Evolutionary conservation across 2,888 invertebrate genomes (phyloP).

Genomic region (Andrena chrysosceles): DNA sequence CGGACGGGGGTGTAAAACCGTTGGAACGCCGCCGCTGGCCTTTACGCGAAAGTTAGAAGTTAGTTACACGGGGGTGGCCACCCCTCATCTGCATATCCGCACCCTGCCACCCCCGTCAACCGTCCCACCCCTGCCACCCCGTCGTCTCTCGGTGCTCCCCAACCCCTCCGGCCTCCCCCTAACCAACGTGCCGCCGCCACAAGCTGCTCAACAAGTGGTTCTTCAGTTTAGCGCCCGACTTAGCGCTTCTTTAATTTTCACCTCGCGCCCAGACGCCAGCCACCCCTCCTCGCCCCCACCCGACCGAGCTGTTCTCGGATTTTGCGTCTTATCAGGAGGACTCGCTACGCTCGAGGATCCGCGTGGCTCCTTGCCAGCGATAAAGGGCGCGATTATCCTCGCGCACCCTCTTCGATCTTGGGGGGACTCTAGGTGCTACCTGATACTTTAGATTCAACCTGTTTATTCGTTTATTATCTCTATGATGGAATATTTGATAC

Average conservation of each 20-base stretch:
- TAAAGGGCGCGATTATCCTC: slow-evolving; percentile 21
- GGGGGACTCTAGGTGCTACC: background rate
- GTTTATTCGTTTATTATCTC: background rate
- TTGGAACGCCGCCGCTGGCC: slow-evolving; percentile 70
- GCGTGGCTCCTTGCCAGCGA: slow-evolving; percentile 47
- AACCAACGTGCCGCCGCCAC: slow-evolving; percentile 71
- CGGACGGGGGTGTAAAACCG: slow-evolving; percentile 62
- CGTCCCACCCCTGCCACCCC: slow-evolving; percentile 67
- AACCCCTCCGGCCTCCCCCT: slow-evolving; percentile 59
- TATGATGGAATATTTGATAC: no score
- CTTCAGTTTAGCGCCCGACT: slow-evolving; percentile 84
- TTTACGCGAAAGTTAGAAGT: slow-evolving; percentile 83
- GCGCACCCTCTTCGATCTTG: background rate
- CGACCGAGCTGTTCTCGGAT: slow-evolving; percentile 16
- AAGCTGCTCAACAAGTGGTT: slow-evolving; percentile 84
- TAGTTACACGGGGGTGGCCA: slow-evolving; percentile 81
- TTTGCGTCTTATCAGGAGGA: slow-evolving; percentile 51
- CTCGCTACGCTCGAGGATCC: slow-evolving; percentile 5
- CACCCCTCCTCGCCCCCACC: background rate
- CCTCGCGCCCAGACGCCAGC: slow-evolving; percentile 51
- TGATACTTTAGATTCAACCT: background rate
- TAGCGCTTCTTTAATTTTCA: slow-evolving; percentile 84
- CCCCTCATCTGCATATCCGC: slow-evolving; percentile 83
- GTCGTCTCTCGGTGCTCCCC: slow-evolving; percentile 55
- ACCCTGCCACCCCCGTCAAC: slow-evolving; percentile 58